A percentile compares a stretch with the other conserved stretches of the same genome.
These are phyloP conservation scores for Mareca penelope DNA, from an alignment of 2,797 vertebrate species.

Conservation along the genomic window DNA sequence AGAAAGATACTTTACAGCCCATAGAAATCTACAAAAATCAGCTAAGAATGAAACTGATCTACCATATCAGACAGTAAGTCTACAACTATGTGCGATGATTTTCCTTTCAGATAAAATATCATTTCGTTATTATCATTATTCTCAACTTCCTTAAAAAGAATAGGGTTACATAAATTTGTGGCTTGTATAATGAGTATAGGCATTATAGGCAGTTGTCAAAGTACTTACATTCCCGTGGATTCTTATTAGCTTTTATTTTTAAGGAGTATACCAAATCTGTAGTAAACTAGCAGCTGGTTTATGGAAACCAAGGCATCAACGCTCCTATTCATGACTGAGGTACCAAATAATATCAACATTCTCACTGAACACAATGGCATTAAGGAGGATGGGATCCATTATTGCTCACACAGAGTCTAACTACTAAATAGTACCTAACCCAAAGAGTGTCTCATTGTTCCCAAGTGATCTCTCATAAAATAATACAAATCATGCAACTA, in stretches of 20 bases:
- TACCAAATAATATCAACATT: neutral
- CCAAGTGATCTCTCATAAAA: neutral
- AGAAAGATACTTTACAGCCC: neutral
- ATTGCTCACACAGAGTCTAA: neutral
- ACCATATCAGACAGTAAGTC: neutral
- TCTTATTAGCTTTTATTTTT: neutral
- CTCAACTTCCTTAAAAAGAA: neutral
- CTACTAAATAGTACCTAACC: neutral
- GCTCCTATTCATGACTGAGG: neutral
- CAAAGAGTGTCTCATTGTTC: neutral
- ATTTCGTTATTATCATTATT: neutral
- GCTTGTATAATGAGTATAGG: neutral
- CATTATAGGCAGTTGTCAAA: neutral
- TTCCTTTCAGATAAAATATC: neutral
- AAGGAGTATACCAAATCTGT: neutral
- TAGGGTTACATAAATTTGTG: neutral
- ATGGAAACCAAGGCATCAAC: neutral
- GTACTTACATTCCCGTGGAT: neutral
- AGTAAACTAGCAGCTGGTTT: neutral
- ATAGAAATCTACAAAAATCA: neutral
- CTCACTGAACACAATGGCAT: neutral
- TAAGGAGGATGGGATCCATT: neutral
- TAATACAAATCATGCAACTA: neutral
- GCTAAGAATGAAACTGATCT: neutral
- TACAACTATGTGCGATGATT: neutral